Conservation (phyloP, 1,140 invertebrate genomes). For the Bombus huntii region DNA sequence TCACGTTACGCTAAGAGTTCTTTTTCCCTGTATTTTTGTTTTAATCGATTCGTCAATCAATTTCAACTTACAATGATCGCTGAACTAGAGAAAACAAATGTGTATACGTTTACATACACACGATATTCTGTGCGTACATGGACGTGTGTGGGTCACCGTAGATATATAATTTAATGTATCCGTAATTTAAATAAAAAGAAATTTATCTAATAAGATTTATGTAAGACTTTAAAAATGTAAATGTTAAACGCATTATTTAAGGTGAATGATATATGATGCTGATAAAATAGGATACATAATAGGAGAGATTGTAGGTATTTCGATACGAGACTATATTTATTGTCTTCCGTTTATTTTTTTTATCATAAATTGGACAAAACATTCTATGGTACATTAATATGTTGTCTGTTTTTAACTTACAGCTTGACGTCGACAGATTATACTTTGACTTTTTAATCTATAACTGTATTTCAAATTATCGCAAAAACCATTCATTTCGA, state of each 20-base stretch:
- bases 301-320: neutral
- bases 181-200: conserved; percentile 71
- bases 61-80: conserved; percentile 44
- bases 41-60: conserved; percentile 46
- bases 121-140: conserved; percentile 28
- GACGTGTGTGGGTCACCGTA: conserved; percentile 42
- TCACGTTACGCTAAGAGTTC: neutral
- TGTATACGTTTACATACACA: conserved; percentile 13
- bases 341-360: neutral
- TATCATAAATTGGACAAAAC: neutral
- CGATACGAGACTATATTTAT: neutral
- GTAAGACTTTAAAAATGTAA: neutral
- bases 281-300: neutral
- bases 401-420: neutral
- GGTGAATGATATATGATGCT: too few species aligned
- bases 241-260: neutral
- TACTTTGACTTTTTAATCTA: neutral
- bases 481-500: neutral
- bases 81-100: conserved; percentile 9
- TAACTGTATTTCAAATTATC: neutral
- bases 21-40: neutral
- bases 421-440: neutral
- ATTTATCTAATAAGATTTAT: conserved; percentile 47
- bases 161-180: conserved; percentile 66
- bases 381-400: neutral